phyloP scores from a whole-genome alignment of 2,797 vertebrate species.

The Mionectes olivaceus region DNA sequence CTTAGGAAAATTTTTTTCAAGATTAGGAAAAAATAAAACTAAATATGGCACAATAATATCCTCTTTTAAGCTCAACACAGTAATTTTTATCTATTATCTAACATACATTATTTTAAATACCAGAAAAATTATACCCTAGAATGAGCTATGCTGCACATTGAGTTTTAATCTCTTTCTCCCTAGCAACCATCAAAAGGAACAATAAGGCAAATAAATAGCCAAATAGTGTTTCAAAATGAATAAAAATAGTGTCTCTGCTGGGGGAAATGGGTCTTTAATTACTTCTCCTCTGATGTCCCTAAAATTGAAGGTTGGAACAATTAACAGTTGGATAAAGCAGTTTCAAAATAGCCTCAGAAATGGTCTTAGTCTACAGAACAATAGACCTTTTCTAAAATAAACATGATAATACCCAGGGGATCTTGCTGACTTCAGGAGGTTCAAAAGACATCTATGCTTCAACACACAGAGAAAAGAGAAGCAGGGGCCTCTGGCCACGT shows the following conservation, averaged over 20 bases:
- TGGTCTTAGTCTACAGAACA: constrained; percentile 15
- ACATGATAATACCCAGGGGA: not conserved
- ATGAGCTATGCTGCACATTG: not conserved
- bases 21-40: constrained; percentile 12
- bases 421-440: constrained; percentile 12
- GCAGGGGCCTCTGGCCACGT: not conserved
- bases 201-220: constrained; percentile 62
- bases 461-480: not conserved
- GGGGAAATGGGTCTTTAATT: constrained; percentile 50
- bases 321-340: constrained; percentile 10
- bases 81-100: constrained; percentile 60
- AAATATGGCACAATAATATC: constrained; percentile 35
- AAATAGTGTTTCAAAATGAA: constrained; percentile 49
- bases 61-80: constrained; percentile 30
- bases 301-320: constrained; percentile 54
- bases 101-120: constrained; percentile 64
- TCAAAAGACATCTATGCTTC: not conserved
- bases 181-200: constrained; percentile 59
- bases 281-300: constrained; percentile 38
- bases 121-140: constrained; percentile 54
- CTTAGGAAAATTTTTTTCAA: constrained; percentile 33
- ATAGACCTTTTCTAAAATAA: constrained; percentile 37
- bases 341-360: constrained; percentile 44
- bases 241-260: constrained; percentile 46
- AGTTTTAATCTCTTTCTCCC: constrained; percentile 59